phyloP scores from a whole-genome alignment of 2,797 vertebrate species.

The Psittacula echo region DNA sequence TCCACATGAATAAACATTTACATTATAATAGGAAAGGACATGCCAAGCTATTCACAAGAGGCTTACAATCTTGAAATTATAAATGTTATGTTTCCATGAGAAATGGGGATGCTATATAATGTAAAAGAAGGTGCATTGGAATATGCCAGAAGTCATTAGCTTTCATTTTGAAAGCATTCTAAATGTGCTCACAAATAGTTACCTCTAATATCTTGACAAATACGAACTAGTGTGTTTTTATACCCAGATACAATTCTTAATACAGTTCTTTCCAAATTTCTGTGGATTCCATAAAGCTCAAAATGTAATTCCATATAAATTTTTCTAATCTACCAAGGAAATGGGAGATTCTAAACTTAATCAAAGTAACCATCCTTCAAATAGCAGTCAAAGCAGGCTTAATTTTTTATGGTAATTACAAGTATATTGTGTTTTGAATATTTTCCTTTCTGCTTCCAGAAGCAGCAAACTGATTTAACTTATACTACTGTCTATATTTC shows the following conservation, averaged over 20 bases:
- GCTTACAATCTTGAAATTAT: not conserved
- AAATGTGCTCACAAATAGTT: not conserved
- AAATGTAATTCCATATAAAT: not conserved
- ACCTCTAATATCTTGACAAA: not conserved
- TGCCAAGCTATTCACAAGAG: not conserved
- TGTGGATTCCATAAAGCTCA: not conserved
- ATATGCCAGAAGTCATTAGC: not conserved
- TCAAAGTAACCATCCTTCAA: not conserved
- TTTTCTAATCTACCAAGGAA: not conserved
- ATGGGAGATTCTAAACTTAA: not conserved
- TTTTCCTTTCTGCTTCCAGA: not conserved
- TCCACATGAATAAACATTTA: constrained; percentile 3
- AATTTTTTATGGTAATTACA: not conserved
- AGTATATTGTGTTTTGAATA: not conserved
- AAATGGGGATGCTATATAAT: not conserved
- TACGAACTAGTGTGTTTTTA: not conserved
- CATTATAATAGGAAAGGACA: not conserved
- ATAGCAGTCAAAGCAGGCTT: not conserved
- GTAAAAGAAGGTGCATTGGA: not conserved
- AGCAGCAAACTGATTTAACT: not conserved
- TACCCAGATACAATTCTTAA: not conserved
- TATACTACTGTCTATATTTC: not conserved
- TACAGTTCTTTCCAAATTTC: not conserved
- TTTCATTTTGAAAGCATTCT: not conserved
- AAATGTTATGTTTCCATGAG: not conserved